A percentile compares a stretch with the other conserved stretches of the same genome.
Conservation (phyloP, 2,113 vertebrate species). For the Urocolius indicus region DNA sequence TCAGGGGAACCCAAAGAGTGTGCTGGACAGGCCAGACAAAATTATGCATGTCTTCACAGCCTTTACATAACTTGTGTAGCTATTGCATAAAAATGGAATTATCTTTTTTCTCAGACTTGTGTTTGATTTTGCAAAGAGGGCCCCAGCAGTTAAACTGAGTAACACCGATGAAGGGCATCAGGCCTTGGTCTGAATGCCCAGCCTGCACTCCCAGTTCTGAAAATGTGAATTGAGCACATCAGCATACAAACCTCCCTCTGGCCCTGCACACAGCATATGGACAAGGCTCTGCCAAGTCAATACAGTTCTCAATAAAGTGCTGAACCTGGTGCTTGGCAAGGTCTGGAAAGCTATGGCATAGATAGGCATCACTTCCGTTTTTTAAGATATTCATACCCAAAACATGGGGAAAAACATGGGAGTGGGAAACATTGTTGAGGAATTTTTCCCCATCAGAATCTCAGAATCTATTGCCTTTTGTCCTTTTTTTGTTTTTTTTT, state of each 20-base stretch:
- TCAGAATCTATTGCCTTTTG: not conserved
- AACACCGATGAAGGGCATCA: not conserved
- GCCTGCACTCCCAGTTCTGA: not conserved
- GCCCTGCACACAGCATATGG: rapidly evolving
- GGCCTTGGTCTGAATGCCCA: not conserved
- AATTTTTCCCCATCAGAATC: not conserved
- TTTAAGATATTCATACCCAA: not conserved
- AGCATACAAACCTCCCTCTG: not conserved
- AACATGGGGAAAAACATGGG: not conserved
- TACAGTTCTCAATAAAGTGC: not conserved
- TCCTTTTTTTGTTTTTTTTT: not conserved
- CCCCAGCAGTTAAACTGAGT: not conserved
- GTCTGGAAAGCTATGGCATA: not conserved
- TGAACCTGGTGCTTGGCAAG: not conserved
- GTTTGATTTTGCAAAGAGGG: not conserved
- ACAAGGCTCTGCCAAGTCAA: not conserved
- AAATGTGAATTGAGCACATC: not conserved
- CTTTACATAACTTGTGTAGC: not conserved
- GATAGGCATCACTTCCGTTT: not conserved
- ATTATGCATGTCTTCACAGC: not conserved
- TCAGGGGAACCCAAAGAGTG: not conserved
- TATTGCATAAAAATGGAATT: not conserved
- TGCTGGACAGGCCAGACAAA: not conserved
- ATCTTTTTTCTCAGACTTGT: not conserved
- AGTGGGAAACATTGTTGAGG: not conserved